phyloP scores from a whole-genome alignment of 2,888 invertebrate genomes.

The Troilus luridus region DNA sequence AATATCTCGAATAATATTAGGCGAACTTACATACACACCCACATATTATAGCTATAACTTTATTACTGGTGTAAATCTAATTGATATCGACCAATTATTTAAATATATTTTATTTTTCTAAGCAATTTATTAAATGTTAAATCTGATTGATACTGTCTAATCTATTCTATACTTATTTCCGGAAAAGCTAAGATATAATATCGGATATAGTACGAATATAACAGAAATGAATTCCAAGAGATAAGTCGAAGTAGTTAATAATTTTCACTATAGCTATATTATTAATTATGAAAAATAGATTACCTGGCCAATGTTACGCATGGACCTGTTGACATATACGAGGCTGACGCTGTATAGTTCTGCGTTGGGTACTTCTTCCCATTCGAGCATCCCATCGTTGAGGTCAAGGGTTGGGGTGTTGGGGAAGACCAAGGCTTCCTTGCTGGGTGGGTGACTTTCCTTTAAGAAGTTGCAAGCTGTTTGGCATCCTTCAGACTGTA shows the following conservation, averaged over 20 bases:
- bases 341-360: constrained; percentile 42
- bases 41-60: too few relatives aligned
- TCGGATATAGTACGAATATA: too few relatives aligned
- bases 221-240: background rate
- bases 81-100: too few relatives aligned
- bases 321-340: constrained; percentile 47
- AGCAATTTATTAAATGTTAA: too few relatives aligned
- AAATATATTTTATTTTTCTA: too few relatives aligned
- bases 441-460: background rate
- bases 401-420: constrained; percentile 8
- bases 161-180: too few relatives aligned
- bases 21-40: too few relatives aligned
- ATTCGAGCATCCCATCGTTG: background rate
- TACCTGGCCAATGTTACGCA: constrained; percentile 42
- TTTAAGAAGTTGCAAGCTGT: constrained; percentile 49
- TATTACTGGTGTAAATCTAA: too few relatives aligned
- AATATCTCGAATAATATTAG: too few relatives aligned
- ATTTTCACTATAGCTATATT: background rate
- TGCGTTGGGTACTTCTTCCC: constrained; percentile 44
- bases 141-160: too few relatives aligned
- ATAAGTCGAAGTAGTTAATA: background rate
- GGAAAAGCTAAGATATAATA: too few relatives aligned
- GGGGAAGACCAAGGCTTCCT: constrained; percentile 13
- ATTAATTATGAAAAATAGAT: background rate
- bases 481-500: constrained; percentile 54